Base-by-base conservation (phyloP, 2,797 vertebrate genomes). In the Hypotaenidia philippensis region DNA sequence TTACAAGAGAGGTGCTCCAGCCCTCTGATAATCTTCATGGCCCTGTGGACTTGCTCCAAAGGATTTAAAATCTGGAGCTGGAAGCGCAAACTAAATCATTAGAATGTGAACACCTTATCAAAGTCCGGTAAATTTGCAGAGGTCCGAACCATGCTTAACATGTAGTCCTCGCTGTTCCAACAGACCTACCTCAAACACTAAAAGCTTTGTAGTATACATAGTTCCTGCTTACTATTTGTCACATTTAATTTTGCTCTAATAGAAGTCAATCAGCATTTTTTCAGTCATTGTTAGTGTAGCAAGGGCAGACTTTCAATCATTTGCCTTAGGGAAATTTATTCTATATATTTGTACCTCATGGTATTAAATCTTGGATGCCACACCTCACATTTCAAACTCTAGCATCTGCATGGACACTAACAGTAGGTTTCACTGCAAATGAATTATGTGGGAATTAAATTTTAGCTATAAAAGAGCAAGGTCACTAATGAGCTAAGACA, bases 401-500 rank as follows among this genome's bases (percentile, higher is more conserved):
- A 75, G 36, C 60, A 77, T 29, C 18, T 27, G 17, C 19, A 47
- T 11, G 13, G 69, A n/a, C 32, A 44, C 49, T 61, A 89, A 71
- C 72, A 93, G 61, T 31, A 87, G 56, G 83, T 4, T 84, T 61
- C n/a, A 60, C 55, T 2, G 26, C 41, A 69, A 87, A 93, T 32
- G 29, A 86, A 47, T 80, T 81, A 47, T 15, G 31, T 32, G 44
- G 50, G n/a, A 92, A 94, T 86, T 85, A 77, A 93, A 50, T 38
- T 57, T 57, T 59, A 94, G 60, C 69, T 72, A 53, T 64, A 52
- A 94, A 90, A 18, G 88, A 83, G 60, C 41, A 90, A 79, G 81
- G 85, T 87, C 85, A 88, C 61, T 77, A 80, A 91, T 85, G 78
- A 94, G 64, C 77, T 83, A 49, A 86, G 61, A 74, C n/a, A 94